Conservation (phyloP, 1,140 invertebrate genomes). For the Lamellibrachia luymesi region DNA sequence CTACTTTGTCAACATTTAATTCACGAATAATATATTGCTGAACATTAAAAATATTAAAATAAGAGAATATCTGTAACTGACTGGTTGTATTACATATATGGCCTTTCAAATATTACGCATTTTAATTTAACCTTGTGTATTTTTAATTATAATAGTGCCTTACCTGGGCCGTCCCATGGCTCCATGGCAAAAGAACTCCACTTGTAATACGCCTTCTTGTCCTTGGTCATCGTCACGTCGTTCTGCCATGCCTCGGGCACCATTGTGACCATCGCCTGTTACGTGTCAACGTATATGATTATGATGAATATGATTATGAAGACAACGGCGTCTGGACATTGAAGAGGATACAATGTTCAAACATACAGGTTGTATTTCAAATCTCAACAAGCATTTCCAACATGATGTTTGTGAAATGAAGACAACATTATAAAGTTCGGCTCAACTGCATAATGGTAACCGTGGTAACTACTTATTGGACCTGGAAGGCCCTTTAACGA, state of each 20-base stretch:
- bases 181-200: slow-evolving; percentile 98
- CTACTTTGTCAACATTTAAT: no score
- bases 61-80: no score
- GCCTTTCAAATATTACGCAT: background rate
- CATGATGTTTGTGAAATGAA: background rate
- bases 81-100: no score
- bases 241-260: slow-evolving; percentile 99
- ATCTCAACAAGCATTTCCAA: background rate
- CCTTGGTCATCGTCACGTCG: slow-evolving; percentile 82
- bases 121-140: background rate
- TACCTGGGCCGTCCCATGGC: slow-evolving; percentile 90
- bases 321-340: background rate
- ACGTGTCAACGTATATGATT: background rate
- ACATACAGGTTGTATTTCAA: background rate
- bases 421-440: background rate
- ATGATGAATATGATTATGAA: background rate
- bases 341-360: background rate
- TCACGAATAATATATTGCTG: no score
- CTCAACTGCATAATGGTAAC: background rate
- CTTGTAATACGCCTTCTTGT: slow-evolving; percentile 93
- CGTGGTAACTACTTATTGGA: background rate
- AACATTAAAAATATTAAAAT: no score
- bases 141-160: background rate
- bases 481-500: background rate
- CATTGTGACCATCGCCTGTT: slow-evolving; percentile 95